Base-by-base conservation (phyloP, 2,113 vertebrate species). In the Nesogale talazaci region DNA sequence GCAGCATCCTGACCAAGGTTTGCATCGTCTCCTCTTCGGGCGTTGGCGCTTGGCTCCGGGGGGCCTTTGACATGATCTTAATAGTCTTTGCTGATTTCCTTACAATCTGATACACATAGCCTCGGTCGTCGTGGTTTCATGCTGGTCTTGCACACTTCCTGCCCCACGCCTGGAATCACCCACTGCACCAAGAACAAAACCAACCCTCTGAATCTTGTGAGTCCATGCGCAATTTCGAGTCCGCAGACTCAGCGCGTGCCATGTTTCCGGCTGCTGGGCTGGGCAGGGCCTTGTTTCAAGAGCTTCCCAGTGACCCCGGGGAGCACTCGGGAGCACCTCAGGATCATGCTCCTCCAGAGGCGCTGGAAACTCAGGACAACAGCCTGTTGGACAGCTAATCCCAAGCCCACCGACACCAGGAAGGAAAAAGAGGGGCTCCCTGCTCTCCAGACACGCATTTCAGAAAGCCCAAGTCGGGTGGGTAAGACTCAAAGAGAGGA, bases 91-190 rank as follows among this genome's bases (percentile, higher is more conserved):
- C 67, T 88, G 67, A 56, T 40, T 77, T 87, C 92, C 75, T 65
- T 29, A 20, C 65, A 86, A 31, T 40, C 38, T 83, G 63, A n/a
- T 46, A 89, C 25, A 57, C 9, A 22, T 72, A 65, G n/a, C n/a
- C n/a, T n/a, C n/a, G n/a, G n/a, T n/a, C n/a, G n/a, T n/a, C 89
- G 38, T 17, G 88, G 19, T 42, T 80, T 46, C 76, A 77, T 2
- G 36, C 12, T 83, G 36, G 86, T 57, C 40, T 22, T 90, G 15
- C 61, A 38, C 38, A 86, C 59, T 79, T 92, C 52, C 72, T 90
- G 65, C 31, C 65, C 86, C 57, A 90, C 40, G 83, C 69, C 63
- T 92, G 3, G 31, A 89, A 80, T 83, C 85, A 95, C 63, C 46
- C 72, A 72, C 83, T 79, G 90, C 59, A 83, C 82, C 57, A 87